Conservation (phyloP, 1,140 invertebrate species). For the Meloidogyne chitwoodi region DNA sequence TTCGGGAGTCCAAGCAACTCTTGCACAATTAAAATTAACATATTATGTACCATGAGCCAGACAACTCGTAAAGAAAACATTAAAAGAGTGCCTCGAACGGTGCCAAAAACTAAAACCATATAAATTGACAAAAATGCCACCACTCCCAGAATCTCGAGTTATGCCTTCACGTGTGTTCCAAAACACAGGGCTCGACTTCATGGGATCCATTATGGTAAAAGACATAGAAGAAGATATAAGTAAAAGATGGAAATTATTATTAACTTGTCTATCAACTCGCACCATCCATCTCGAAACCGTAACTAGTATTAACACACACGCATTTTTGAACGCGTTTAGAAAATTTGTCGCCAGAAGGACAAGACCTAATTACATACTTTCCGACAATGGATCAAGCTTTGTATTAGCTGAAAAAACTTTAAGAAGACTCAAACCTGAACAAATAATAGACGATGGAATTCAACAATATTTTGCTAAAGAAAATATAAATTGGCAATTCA, state of each 20-base stretch:
- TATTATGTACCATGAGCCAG: neutral
- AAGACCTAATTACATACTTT: neutral
- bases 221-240: neutral
- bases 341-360: constrained; percentile 1
- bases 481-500: neutral
- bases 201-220: neutral
- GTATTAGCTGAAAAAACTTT: neutral
- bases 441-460: neutral
- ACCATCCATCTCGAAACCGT: constrained; percentile 1
- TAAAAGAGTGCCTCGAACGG: neutral
- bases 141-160: neutral
- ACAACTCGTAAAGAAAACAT: neutral
- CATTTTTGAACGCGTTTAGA: neutral
- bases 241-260: neutral
- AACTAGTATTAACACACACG: neutral
- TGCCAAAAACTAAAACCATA: neutral
- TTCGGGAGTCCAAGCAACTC: neutral
- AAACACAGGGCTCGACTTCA: neutral
- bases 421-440: neutral
- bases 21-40: neutral
- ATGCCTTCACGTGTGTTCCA: neutral
- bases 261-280: neutral
- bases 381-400: neutral
- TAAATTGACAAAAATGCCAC: neutral
- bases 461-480: neutral